Evolutionary conservation across 2,888 invertebrate species (phyloP), one percentile per base, ranked within the genome.

Genomic region (Morpho achilles): DNA sequence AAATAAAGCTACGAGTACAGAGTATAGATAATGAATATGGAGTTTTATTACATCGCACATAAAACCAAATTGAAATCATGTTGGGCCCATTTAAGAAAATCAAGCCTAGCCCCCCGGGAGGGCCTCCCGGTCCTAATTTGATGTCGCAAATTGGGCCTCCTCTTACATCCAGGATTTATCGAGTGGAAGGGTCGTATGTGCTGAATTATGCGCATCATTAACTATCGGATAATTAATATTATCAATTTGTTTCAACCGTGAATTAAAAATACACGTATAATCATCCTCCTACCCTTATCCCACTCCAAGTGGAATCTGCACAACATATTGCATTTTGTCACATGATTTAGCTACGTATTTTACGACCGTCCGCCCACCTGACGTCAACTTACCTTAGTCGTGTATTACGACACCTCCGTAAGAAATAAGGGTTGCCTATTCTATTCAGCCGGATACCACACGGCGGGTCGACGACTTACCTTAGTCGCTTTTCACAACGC

Each of bases 141-240:
- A 73, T 69, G 65, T 67, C 68, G 67, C 69, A 69, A 69, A 70
- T 71, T 69, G 70, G 68, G 65, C 44, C 44, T 55, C 55, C 55
- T 55, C 55, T 55, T 55, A 55, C 55, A 44, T 42, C 55, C 60
- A 22, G 53, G 63, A 61, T 63, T 65, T 64, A 64, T 62, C 56
- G 59, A 42, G 53, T 44, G 63, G 59, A 62, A 63, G 63, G 63
- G 61, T 57, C 61, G 57, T 59, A 56, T 50, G 53, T 53, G 45
- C 44, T 60, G 44, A 58, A 60, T 64, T 62, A 58, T 56, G 41
- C 41, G 63, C 63, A 54, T 61, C 61, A 63, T 63, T 63, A 56
- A 45, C 40, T 62, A 53, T 53, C 39, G 50, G n/a, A n/a, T 54
- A 54, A 54, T 54, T 54, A 48, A 54, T 54, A 54, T 54, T 54